These are phyloP conservation scores for Gastracanthus pulcherrimus DNA, from an alignment of 2,888 invertebrate species.

Conservation along the genomic window DNA sequence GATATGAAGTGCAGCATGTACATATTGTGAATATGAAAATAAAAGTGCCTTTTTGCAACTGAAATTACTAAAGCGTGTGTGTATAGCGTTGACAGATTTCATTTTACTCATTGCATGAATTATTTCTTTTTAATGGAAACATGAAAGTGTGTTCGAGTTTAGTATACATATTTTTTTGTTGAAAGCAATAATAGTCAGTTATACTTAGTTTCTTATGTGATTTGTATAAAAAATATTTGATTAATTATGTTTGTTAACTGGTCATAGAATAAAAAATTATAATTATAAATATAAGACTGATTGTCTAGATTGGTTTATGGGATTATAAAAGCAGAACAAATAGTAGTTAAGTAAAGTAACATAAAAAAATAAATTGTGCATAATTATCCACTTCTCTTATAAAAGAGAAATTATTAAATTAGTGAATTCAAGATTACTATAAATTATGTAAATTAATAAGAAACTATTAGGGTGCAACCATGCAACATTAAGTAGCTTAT, in stretches of 20 bases:
- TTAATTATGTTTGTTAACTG: conserved; percentile 5
- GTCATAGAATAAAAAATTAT: conserved; percentile 16
- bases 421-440: conserved; percentile 1
- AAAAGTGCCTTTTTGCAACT: conserved; percentile 60
- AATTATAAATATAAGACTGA: conserved; percentile 49
- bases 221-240: conserved; percentile 30
- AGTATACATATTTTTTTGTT: conserved; percentile 13
- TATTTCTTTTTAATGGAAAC: conserved; percentile 22
- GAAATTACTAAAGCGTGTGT: conserved; percentile 33
- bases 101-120: conserved; percentile 26
- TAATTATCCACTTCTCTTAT: conserved; percentile 19
- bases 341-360: conserved; percentile 14
- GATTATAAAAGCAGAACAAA: conserved; percentile 28
- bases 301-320: conserved; percentile 34
- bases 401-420: conserved; percentile 23
- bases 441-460: conserved; percentile 23
- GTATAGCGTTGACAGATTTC: conserved; percentile 35
- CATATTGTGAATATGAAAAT: conserved; percentile 59
- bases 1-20: conserved; percentile 54
- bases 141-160: conserved; percentile 3
- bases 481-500: conserved; percentile 18
- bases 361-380: conserved; percentile 9
- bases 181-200: conserved; percentile 35
- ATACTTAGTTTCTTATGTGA: conserved; percentile 25
- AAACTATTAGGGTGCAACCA: background rate